These are phyloP conservation scores for Emydocephalus ijimae DNA, from an alignment of 2,113 vertebrate species.

Conservation along the genomic window DNA sequence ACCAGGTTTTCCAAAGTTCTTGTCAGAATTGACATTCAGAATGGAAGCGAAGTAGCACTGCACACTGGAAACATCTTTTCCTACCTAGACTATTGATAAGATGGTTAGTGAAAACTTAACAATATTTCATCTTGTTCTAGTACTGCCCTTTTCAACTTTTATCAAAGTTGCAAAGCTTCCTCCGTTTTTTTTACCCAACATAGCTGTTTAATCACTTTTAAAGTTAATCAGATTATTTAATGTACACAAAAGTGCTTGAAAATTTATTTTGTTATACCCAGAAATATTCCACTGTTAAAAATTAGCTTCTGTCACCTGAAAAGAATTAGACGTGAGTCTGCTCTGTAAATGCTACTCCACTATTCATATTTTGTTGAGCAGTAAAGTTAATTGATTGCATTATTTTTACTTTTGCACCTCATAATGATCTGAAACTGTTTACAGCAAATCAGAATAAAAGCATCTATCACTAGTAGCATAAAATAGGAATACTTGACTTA, in stretches of 20 bases:
- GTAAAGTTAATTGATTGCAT: not conserved
- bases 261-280: not conserved
- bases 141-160: not conserved
- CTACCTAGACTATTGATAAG: not conserved
- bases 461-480: not conserved
- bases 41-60: not conserved
- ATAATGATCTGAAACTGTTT: not conserved
- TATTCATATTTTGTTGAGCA: not conserved
- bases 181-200: not conserved
- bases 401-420: not conserved
- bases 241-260: not conserved
- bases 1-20: not conserved
- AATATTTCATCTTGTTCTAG: not conserved
- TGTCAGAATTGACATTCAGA: not conserved
- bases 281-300: conserved; percentile 5
- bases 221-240: not conserved
- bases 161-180: not conserved
- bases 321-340: not conserved
- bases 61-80: not conserved
- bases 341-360: not conserved
- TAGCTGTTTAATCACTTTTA: not conserved
- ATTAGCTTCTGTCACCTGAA: conserved; percentile 2
- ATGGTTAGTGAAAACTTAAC: not conserved
- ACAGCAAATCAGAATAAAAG: not conserved
- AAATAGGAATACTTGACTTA: not conserved